Conservation (phyloP, 1,140 invertebrate genomes). For the Drosophila melanica region DNA sequence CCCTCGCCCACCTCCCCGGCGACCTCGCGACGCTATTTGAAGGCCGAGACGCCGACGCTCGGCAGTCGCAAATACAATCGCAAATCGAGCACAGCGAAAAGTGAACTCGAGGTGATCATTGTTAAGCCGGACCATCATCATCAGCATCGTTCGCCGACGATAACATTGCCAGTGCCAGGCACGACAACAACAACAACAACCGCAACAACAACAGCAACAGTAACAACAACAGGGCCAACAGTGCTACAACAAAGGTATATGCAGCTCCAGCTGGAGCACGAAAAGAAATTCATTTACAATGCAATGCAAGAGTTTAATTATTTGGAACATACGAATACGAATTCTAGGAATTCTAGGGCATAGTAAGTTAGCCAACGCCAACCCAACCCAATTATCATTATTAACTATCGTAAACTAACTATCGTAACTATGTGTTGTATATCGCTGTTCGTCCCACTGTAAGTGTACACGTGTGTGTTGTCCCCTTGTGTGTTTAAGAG, state of each 20-base stretch:
- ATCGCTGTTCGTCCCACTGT: slow-evolving; percentile 34
- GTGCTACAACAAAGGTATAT: slow-evolving; percentile 79
- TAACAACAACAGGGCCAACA: slow-evolving; percentile 39
- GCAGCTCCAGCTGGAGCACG: slow-evolving; percentile 76
- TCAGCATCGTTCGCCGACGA: slow-evolving; percentile 69
- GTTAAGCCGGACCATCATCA: slow-evolving; percentile 65
- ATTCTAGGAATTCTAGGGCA: slow-evolving; percentile 70
- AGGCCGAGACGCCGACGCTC: slow-evolving; percentile 65
- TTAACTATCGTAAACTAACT: slow-evolving; percentile 50
- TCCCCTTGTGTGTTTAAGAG: slow-evolving; percentile 2
- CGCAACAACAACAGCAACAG: slow-evolving; percentile 15
- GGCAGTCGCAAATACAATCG: slow-evolving; percentile 74
- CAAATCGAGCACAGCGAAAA: slow-evolving; percentile 54
- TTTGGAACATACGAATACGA: slow-evolving; percentile 62
- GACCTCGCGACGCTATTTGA: slow-evolving; percentile 61
- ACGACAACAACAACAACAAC: slow-evolving; percentile 20
- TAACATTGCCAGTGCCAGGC: slow-evolving; percentile 50
- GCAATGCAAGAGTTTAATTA: slow-evolving; percentile 75
- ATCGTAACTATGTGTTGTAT: slow-evolving; percentile 66
- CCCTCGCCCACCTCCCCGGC: slow-evolving; percentile 67
- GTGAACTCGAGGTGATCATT: slow-evolving; percentile 65
- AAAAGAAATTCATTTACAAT: slow-evolving; percentile 78
- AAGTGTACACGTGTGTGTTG: slow-evolving; percentile 26
- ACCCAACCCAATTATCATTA: slow-evolving; percentile 25
- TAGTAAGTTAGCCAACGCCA: slow-evolving; percentile 70